A percentile compares a stretch with the other conserved stretches of the same genome.
Conservation (phyloP, 2,797 vertebrate genomes). For the Alectoris magna region DNA sequence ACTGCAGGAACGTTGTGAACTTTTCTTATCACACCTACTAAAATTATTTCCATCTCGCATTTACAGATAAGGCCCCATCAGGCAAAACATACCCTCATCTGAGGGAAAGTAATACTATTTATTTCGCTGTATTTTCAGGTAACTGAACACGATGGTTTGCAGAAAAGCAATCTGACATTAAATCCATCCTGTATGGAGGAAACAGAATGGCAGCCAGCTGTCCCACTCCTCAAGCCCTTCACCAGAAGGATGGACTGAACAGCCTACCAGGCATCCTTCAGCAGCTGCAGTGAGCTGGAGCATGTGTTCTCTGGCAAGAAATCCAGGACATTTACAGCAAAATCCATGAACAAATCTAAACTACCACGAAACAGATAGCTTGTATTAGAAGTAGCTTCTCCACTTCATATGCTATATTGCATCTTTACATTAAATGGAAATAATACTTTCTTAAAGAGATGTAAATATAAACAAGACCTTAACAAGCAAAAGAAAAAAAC, state of each 20-base stretch:
- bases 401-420: background rate
- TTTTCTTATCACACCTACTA: background rate
- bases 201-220: fast-evolving
- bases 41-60: no score
- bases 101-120: background rate
- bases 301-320: background rate
- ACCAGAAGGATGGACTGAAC: background rate
- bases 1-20: background rate
- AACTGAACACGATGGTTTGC: background rate
- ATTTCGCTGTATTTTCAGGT: background rate
- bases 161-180: background rate
- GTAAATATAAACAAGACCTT: background rate
- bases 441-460: background rate
- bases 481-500: background rate
- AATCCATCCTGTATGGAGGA: background rate
- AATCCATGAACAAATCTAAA: background rate
- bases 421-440: background rate
- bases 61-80: background rate
- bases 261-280: background rate
- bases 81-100: background rate
- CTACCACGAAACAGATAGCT: background rate
- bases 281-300: background rate
- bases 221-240: background rate
- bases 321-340: background rate
- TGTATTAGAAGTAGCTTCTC: background rate